Conservation (phyloP, 2,888 invertebrate species). For the Fragum sueziense region DNA sequence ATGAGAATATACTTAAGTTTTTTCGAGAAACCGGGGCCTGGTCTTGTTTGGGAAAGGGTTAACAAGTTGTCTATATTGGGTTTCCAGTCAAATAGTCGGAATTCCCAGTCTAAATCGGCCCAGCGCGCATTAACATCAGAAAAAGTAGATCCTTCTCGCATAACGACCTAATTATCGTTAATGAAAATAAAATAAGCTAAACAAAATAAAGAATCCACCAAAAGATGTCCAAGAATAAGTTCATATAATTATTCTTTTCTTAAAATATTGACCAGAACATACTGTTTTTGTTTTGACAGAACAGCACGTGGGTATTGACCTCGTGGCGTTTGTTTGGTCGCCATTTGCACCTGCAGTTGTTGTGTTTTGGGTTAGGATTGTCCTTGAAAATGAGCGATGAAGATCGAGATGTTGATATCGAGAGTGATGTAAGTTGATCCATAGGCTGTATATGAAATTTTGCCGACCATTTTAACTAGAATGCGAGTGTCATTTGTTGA, state of each 20-base stretch:
- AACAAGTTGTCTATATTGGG: too few species aligned
- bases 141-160: neutral
- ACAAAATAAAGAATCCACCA: neutral
- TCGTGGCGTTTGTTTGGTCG: slow-evolving; percentile 80
- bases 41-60: too few species aligned
- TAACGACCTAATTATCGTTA: neutral
- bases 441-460: neutral
- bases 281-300: slow-evolving; percentile 53
- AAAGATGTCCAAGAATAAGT: neutral
- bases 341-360: slow-evolving; percentile 57
- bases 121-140: neutral
- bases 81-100: too few species aligned
- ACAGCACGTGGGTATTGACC: slow-evolving; percentile 73
- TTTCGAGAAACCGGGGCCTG: too few species aligned
- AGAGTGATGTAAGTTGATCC: slow-evolving; percentile 92
- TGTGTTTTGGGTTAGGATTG: neutral
- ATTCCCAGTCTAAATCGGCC: too few species aligned
- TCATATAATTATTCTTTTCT: neutral
- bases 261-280: neutral
- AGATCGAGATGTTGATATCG: slow-evolving; percentile 96
- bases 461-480: neutral
- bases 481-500: neutral
- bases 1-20: too few species aligned
- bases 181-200: neutral
- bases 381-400: slow-evolving; percentile 91